These are phyloP conservation scores for Phalacrocorax brasilianus DNA, from an alignment of 2,113 vertebrate species.

Conservation along the genomic window DNA sequence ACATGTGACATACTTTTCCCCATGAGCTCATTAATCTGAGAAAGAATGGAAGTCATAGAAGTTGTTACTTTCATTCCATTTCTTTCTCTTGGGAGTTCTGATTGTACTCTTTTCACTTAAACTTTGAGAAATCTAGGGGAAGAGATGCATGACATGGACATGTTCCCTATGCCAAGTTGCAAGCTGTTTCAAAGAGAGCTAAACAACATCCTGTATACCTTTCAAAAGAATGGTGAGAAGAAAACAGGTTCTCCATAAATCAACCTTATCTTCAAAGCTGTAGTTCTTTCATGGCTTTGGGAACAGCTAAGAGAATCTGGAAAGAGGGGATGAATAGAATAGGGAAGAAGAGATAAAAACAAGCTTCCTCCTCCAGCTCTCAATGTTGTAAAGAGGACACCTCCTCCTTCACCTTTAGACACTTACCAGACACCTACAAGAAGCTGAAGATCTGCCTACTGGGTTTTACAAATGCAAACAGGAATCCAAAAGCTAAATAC, in stretches of 20 bases:
- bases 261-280: neutral
- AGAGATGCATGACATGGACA: neutral
- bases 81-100: neutral
- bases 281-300: neutral
- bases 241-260: neutral
- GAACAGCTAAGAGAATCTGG: neutral
- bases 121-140: neutral
- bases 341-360: neutral
- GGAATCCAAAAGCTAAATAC: neutral
- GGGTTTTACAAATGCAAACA: neutral
- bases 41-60: neutral
- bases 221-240: neutral
- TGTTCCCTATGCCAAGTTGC: too few species aligned
- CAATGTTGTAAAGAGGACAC: neutral
- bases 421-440: neutral
- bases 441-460: neutral
- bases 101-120: neutral
- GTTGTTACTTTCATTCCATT: neutral
- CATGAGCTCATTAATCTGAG: neutral
- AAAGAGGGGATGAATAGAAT: neutral
- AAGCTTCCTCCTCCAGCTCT: neutral
- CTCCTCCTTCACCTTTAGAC: neutral
- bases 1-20: neutral
- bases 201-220: neutral
- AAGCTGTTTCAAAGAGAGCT: neutral